Evolutionary conservation across 2,888 invertebrate genomes (phyloP).

Genomic region (Cybosia mesomella): DNA sequence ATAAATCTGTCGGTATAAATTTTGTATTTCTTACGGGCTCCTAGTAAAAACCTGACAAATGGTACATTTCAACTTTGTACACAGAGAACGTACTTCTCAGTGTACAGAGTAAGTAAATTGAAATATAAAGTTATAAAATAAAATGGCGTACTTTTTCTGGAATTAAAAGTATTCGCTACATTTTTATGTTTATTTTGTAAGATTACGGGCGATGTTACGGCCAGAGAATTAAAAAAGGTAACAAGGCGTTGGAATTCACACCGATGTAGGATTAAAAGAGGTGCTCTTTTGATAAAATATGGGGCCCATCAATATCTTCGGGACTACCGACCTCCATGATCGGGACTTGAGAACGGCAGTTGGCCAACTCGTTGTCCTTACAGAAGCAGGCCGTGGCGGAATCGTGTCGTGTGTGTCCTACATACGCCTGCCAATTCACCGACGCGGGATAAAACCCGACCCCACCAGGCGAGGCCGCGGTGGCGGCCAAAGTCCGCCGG

Average conservation of each 20-base stretch:
- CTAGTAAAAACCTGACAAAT: not conserved
- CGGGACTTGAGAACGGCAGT: too few relatives aligned
- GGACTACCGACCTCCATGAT: too few relatives aligned
- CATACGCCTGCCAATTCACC: too few relatives aligned
- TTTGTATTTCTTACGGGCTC: not conserved
- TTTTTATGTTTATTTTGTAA: constrained; percentile 1
- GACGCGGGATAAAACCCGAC: too few relatives aligned
- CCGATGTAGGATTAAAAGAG: not conserved
- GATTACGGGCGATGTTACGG: constrained; percentile 2
- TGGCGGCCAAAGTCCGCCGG: too few relatives aligned
- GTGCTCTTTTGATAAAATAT: not conserved
- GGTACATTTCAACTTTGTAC: not conserved
- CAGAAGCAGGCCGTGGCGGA: too few relatives aligned
- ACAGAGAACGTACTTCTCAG: too few relatives aligned
- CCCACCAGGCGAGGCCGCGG: too few relatives aligned
- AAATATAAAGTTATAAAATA: not conserved
- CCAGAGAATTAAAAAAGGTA: not conserved
- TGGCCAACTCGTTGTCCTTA: too few relatives aligned
- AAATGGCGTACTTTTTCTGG: not conserved
- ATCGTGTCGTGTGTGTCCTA: too few relatives aligned
- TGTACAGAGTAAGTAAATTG: too few relatives aligned
- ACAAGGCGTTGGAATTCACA: not conserved
- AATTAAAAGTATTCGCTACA: not conserved
- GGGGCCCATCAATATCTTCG: too few relatives aligned
- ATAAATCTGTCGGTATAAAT: not conserved